A percentile compares a stretch with the other conserved stretches of the same genome.
These are phyloP conservation scores for Chaitophorus viminalis DNA, from an alignment of 2,888 invertebrate species.

Conservation along the genomic window DNA sequence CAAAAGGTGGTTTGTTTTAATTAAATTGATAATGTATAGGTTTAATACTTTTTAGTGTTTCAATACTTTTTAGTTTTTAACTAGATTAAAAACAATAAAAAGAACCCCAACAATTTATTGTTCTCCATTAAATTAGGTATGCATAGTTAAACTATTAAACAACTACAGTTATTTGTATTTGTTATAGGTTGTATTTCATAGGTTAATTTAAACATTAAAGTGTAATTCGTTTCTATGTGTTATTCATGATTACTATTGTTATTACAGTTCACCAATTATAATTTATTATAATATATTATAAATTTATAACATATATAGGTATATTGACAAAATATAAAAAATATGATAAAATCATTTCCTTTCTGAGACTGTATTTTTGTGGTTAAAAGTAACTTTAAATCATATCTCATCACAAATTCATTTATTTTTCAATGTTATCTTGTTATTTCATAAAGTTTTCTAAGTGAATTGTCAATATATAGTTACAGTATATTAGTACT, in stretches of 20 bases:
- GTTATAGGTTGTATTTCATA: neutral
- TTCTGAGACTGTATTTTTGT: neutral
- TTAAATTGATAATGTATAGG: constrained; percentile 40
- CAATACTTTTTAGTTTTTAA: constrained; percentile 24
- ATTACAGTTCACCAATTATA: neutral
- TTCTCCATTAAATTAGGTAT: neutral
- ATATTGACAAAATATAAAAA: neutral
- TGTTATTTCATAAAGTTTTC: too few species aligned
- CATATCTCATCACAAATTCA: too few species aligned
- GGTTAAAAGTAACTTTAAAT: too few species aligned
- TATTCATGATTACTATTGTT: neutral
- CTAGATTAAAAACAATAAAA: constrained; percentile 2
- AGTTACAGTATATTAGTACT: too few species aligned
- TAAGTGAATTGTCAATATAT: too few species aligned
- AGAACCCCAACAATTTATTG: neutral
- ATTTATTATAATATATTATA: neutral
- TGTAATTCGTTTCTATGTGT: neutral
- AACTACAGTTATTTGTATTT: neutral
- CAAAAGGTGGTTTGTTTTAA: constrained; percentile 31
- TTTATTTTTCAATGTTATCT: too few species aligned
- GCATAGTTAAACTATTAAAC: neutral
- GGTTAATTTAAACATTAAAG: too few species aligned
- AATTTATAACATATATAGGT: neutral
- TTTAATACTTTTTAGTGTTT: constrained; percentile 8
- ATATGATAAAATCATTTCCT: neutral